Conservation (phyloP, 2,888 invertebrate genomes). For the Idaea dimidiata region DNA sequence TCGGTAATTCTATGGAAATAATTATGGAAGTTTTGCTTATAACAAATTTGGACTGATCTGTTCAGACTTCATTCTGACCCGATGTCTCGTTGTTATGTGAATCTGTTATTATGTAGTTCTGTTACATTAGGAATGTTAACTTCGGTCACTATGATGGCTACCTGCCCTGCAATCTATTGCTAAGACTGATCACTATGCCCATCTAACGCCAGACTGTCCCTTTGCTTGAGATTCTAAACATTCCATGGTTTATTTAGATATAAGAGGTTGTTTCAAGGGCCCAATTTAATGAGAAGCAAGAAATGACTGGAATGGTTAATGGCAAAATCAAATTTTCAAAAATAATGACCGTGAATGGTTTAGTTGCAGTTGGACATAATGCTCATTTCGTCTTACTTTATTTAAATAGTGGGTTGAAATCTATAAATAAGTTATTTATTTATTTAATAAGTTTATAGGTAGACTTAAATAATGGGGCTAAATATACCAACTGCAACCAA, state of each 20-base stretch:
- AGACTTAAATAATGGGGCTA: neutral
- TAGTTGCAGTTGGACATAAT: conserved; percentile 9
- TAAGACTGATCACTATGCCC: conserved; percentile 38
- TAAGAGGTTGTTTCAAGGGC: conserved; percentile 26
- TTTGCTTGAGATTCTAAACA: conserved; percentile 49
- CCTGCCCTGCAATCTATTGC: conserved; percentile 12
- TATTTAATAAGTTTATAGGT: neutral
- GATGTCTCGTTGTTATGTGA: neutral
- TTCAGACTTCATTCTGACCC: neutral
- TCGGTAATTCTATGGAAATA: too few species aligned
- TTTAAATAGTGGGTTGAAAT: neutral
- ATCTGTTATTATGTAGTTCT: neutral
- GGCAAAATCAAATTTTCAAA: conserved; percentile 4
- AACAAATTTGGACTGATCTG: too few species aligned
- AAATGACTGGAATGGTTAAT: neutral
- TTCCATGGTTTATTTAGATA: conserved; percentile 43
- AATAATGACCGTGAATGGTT: conserved; percentile 20
- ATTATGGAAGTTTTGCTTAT: too few species aligned
- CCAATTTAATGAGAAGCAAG: conserved; percentile 9
- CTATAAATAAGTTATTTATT: neutral
- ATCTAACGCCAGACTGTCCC: conserved; percentile 19
- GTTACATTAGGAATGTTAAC: conserved; percentile 16
- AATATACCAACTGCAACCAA: neutral
- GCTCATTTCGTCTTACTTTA: neutral
- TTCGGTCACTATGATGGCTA: conserved; percentile 2